A percentile compares a stretch with the other conserved stretches of the same genome.
phyloP scores from a whole-genome alignment of 1,140 invertebrate genomes.

The Solen grandis region DNA sequence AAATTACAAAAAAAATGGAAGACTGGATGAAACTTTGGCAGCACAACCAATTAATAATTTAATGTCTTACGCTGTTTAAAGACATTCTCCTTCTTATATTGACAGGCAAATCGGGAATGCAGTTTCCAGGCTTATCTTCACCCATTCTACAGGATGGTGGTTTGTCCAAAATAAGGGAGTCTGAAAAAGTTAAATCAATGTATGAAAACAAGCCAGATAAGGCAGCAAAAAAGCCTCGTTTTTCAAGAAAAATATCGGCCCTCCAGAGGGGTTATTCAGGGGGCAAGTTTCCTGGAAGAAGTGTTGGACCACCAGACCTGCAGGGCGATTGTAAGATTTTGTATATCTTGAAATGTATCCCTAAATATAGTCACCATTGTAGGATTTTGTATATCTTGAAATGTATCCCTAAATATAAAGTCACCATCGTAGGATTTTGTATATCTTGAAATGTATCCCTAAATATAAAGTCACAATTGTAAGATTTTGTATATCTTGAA shows the following conservation, averaged over 20 bases:
- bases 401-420: constrained; percentile 4
- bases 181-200: too few relatives aligned
- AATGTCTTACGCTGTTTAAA: not conserved
- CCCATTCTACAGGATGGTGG: not conserved
- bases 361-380: constrained; percentile 15
- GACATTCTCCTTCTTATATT: not conserved
- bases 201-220: not conserved
- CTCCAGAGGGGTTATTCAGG: constrained; percentile 25
- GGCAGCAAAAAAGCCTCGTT: not conserved
- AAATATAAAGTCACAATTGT: constrained; percentile 14
- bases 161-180: too few relatives aligned
- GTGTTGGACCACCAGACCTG: constrained; percentile 17
- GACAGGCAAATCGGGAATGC: not conserved
- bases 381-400: not conserved
- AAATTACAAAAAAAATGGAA: too few relatives aligned
- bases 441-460: not conserved
- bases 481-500: not conserved
- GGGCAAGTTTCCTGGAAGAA: constrained; percentile 1
- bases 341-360: not conserved
- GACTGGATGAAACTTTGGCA: too few relatives aligned
- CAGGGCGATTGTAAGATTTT: constrained; percentile 26
- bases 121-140: not conserved
- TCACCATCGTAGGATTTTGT: constrained; percentile 12
- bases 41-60: too few relatives aligned
- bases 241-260: not conserved